Base-by-base conservation (phyloP, 2,113 vertebrate genomes). In the Athene cunicularia region DNA sequence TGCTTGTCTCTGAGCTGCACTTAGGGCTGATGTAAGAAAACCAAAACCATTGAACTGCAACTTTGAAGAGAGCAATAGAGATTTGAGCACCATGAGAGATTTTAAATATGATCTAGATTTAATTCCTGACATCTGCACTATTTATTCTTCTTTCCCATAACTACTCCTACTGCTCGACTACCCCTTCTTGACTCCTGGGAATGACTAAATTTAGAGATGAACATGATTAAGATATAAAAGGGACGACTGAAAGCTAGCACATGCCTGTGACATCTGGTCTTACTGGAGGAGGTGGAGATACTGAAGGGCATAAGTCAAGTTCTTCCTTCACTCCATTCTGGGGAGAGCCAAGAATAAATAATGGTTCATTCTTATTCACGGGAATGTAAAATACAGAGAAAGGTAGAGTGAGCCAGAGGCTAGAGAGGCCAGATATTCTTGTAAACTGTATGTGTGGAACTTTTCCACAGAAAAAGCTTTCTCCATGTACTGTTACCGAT, bases 81-180 rank as follows among this genome's bases (percentile, higher is more conserved):
- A 66, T 85, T 30, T 94, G 67, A 47, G 45, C 27, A 80, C 49
- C 89, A 74, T 28, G 53, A 84, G 60, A 39, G 19, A 41, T 75
- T 86, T 94, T n/a, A 84, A 92, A 85, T 41, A 52, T 37, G 60
- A 59, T 53, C 35, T 74, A 75, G 24, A 37, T 82, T 88, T 95
- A 86, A 71, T 86, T 93, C 49, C 60, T 82, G 49, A 93, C 91
- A 95, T 96, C 87, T 94, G 88, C 41, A 50, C 16, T 91, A 52
- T 77, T 95, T 81, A 74, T 92, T 93, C 93, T 75, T 95, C 67
- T 94, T 91, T 94, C 91, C 76, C 88, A 89, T 86, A 95, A 91
- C 60, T 87, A 49, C 30, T 95, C 32, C 73, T 89, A 49, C 91
- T 82, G 28, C 89, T 94, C 41, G 5, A 56, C 88, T 95, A 63